These are phyloP conservation scores for Phaonia tiefii DNA, from an alignment of 2,888 invertebrate genomes.

Conservation along the genomic window DNA sequence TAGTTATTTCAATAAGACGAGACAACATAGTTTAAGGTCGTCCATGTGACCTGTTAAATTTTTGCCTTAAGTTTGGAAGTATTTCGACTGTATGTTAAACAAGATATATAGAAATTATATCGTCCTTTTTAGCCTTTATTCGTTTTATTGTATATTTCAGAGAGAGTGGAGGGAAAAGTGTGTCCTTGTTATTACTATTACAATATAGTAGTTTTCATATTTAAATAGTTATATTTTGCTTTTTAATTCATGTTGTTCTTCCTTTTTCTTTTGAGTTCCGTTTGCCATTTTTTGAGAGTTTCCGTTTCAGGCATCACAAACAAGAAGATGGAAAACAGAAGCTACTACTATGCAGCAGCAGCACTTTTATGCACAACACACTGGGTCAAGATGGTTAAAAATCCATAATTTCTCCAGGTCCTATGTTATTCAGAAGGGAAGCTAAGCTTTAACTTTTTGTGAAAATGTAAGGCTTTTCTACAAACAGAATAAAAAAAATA, in stretches of 20 bases:
- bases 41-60: slow-evolving; percentile 43
- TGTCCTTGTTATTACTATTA: background rate
- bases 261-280: slow-evolving; percentile 1
- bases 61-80: background rate
- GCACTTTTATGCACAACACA: no score
- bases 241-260: slow-evolving; percentile 4
- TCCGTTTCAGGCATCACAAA: no score
- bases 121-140: slow-evolving; percentile 45
- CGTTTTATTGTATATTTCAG: background rate
- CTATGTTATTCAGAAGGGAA: no score
- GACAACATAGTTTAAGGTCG: slow-evolving; percentile 15
- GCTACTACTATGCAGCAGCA: no score
- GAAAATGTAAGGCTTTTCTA: no score
- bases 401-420: no score
- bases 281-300: background rate
- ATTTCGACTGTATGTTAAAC: slow-evolving; percentile 8
- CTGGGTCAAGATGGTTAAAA: no score
- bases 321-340: no score
- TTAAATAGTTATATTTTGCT: background rate
- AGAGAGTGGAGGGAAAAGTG: background rate
- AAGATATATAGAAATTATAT: slow-evolving; percentile 13
- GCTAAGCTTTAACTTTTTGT: no score
- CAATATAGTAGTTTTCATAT: background rate
- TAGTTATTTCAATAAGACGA: slow-evolving; percentile 22
- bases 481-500: no score